phyloP scores from a whole-genome alignment of 2,113 vertebrate genomes.

The Arizona elegans region DNA sequence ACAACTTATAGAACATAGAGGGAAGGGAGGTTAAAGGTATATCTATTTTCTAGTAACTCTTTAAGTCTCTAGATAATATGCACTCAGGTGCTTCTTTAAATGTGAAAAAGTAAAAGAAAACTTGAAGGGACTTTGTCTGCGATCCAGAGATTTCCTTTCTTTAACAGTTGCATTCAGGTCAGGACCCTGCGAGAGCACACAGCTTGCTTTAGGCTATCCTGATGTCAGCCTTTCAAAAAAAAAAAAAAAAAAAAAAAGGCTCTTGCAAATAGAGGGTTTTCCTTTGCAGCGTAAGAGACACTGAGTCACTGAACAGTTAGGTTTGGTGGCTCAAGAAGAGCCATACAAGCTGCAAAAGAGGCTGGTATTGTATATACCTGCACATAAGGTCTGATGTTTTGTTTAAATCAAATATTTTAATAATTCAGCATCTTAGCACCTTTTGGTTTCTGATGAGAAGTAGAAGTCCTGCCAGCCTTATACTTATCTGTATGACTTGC shows the following conservation, averaged over 20 bases:
- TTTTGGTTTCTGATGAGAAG: neutral
- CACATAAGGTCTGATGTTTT: neutral
- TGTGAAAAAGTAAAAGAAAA: neutral
- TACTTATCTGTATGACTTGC: neutral
- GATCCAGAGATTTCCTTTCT: neutral
- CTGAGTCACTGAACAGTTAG: neutral
- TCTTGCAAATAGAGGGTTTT: neutral
- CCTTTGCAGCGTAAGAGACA: neutral
- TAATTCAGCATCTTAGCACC: neutral
- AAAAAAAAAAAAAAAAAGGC: neutral
- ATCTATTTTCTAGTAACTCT: neutral
- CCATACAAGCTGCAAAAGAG: neutral
- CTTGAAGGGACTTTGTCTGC: neutral
- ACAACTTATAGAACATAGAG: neutral
- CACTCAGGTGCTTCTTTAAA: neutral
- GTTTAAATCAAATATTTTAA: neutral
- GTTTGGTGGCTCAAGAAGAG: neutral
- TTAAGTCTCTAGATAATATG: neutral
- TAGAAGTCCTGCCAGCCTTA: neutral
- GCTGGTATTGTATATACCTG: neutral
- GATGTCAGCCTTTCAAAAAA: neutral
- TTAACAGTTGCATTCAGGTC: neutral
- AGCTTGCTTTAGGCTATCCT: neutral
- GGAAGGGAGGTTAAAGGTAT: neutral
- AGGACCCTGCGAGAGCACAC: neutral